Evolutionary conservation across 1,140 invertebrate species (phyloP).

Genomic region (Aphaenogaster rudis): DNA sequence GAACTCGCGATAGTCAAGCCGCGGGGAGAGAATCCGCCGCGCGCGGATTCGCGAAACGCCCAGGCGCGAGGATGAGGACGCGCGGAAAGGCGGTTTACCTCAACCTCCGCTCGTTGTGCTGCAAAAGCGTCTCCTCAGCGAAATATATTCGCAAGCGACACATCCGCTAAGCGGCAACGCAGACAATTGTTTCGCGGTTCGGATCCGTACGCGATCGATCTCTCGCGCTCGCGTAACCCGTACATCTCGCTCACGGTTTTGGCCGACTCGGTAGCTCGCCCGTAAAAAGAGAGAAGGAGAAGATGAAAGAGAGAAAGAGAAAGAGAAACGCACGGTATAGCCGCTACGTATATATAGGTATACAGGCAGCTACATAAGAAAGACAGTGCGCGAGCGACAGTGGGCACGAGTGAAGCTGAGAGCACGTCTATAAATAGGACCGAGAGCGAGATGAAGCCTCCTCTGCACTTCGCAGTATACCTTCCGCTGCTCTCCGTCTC

Average conservation of each 20-base stretch:
- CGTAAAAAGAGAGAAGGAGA: conserved; percentile 34
- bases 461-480: conserved; percentile 80
- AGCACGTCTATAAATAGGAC: conserved; percentile 86
- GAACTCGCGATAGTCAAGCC: not conserved
- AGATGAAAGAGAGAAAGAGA: conserved; percentile 6
- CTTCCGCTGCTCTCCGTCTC: conserved; percentile 72
- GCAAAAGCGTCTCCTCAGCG: not conserved
- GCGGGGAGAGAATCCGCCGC: not conserved
- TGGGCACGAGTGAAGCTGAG: conserved; percentile 85
- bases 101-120: not conserved
- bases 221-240: conserved; percentile 19
- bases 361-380: conserved; percentile 75
- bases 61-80: not conserved
- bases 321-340: conserved; percentile 59
- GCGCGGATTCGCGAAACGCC: not conserved
- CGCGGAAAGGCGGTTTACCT: not conserved
- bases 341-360: conserved; percentile 66
- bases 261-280: conserved; percentile 64
- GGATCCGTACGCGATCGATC: conserved; percentile 67
- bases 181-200: not conserved
- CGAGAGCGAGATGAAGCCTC: conserved; percentile 84
- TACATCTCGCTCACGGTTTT: conserved; percentile 65
- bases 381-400: conserved; percentile 80
- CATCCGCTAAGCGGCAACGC: not conserved
- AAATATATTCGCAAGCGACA: conserved; percentile 20